Evolutionary conservation across 2,888 invertebrate genomes (phyloP).

Genomic region (Pollenia griseotomentosa): DNA sequence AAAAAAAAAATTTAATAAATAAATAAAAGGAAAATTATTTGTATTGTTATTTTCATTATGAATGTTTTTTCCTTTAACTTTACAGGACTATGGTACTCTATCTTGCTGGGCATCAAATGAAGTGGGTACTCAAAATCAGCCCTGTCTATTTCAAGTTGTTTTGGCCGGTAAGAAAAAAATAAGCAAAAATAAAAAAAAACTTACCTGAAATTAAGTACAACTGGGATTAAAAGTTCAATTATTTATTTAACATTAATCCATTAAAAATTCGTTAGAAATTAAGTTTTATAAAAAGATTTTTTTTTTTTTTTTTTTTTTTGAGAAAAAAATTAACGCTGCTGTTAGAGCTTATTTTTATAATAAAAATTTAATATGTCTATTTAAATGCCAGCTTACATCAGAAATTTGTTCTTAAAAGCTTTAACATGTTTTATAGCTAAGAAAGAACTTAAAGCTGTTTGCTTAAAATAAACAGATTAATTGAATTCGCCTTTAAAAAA

Average conservation of each 20-base stretch:
- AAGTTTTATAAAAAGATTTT: too few species aligned
- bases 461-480: too few species aligned
- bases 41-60: conserved; percentile 22
- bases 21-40: neutral
- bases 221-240: neutral
- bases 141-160: conserved; percentile 95
- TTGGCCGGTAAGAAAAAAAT: conserved; percentile 90
- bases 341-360: too few species aligned
- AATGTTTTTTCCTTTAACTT: conserved; percentile 19
- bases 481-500: too few species aligned
- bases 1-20: neutral
- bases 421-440: too few species aligned
- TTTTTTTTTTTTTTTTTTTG: too few species aligned
- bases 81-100: conserved; percentile 92
- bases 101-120: conserved; percentile 94
- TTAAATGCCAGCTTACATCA: too few species aligned
- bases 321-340: too few species aligned
- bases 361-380: too few species aligned
- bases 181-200: neutral
- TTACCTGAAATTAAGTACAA: too few species aligned
- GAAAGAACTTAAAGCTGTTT: too few species aligned
- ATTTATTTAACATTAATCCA: neutral
- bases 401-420: too few species aligned
- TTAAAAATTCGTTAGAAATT: neutral
- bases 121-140: conserved; percentile 92